Evolutionary conservation across 64 coral and sea anemone species (phyloP).

Genomic region (Porites lutea): DNA sequence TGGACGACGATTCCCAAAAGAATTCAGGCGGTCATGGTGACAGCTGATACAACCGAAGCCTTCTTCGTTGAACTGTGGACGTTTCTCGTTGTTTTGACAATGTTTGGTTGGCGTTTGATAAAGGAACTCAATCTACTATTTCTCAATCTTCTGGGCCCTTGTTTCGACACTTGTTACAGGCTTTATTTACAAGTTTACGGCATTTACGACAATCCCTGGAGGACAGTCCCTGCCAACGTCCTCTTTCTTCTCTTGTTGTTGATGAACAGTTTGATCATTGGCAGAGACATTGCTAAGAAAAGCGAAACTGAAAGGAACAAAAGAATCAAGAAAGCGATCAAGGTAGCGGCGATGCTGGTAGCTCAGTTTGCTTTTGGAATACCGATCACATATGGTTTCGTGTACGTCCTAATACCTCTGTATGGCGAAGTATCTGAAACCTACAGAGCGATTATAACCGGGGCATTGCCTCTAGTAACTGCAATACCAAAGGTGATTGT

Average conservation of each 20-base stretch:
- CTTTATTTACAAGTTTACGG: slow-evolving; percentile 75
- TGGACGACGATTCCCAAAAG: slow-evolving; percentile 51
- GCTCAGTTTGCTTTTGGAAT: slow-evolving; percentile 69
- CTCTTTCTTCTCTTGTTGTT: slow-evolving; percentile 26
- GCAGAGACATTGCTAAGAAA: slow-evolving; percentile 13
- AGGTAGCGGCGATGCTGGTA: slow-evolving; percentile 36
- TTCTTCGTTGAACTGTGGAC: slow-evolving; percentile 65
- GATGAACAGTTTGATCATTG: slow-evolving; percentile 68
- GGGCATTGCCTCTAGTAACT: slow-evolving; percentile 35
- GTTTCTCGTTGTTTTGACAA: slow-evolving; percentile 27
- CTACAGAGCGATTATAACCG: slow-evolving; percentile 46
- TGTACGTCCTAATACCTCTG: slow-evolving; percentile 58
- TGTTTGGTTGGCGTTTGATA: slow-evolving; percentile 67
- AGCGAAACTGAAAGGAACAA: background rate
- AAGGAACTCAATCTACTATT: slow-evolving; percentile 75
- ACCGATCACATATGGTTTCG: slow-evolving; percentile 9
- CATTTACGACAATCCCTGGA: slow-evolving; percentile 64
- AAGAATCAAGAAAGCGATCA: slow-evolving; percentile 25
- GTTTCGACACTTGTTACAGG: slow-evolving; percentile 61
- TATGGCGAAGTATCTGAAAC: slow-evolving; percentile 43
- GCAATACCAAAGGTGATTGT: slow-evolving; percentile 69
- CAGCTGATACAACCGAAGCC: slow-evolving; percentile 24
- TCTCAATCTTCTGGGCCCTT: slow-evolving; percentile 67
- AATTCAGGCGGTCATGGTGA: slow-evolving; percentile 67
- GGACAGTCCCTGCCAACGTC: slow-evolving; percentile 71